phyloP scores from a whole-genome alignment of 1,140 invertebrate genomes.

The Dufourea novaeangliae region DNA sequence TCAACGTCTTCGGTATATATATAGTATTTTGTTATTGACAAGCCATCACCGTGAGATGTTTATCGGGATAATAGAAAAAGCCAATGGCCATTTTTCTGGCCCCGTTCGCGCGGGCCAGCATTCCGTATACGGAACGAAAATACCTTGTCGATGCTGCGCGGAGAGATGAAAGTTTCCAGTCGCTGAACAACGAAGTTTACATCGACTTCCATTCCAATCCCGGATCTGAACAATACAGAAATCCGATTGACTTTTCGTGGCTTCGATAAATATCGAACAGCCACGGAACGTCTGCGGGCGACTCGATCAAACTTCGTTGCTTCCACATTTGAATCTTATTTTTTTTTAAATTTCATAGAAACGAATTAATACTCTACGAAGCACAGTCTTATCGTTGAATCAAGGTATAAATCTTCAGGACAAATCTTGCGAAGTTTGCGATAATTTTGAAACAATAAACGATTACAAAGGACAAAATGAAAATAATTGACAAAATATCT shows the following conservation, averaged over 20 bases:
- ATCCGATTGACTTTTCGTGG: not conserved
- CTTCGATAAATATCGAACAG: not conserved
- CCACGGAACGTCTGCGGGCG: not conserved
- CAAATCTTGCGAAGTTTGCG: no score
- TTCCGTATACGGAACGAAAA: conserved; percentile 15
- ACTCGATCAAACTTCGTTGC: not conserved
- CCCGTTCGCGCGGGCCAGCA: conserved; percentile 24
- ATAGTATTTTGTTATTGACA: conserved; percentile 48
- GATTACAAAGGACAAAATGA: no score
- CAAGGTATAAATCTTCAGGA: no score
- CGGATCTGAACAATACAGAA: not conserved
- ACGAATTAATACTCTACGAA: no score
- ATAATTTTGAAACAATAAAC: no score
- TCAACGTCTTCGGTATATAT: not conserved
- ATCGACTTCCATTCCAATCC: not conserved
- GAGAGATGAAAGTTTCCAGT: conserved; percentile 20
- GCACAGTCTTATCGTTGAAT: no score
- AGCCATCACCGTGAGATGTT: conserved; percentile 52
- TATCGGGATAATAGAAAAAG: conserved; percentile 63
- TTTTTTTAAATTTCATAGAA: no score
- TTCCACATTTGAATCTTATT: no score
- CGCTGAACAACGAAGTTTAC: conserved; percentile 26
- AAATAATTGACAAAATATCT: no score
- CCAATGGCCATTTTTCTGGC: conserved; percentile 58
- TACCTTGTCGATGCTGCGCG: not conserved